These are phyloP conservation scores for Protonibea diacanthus DNA, from an alignment of 2,797 vertebrate species.

Conservation along the genomic window DNA sequence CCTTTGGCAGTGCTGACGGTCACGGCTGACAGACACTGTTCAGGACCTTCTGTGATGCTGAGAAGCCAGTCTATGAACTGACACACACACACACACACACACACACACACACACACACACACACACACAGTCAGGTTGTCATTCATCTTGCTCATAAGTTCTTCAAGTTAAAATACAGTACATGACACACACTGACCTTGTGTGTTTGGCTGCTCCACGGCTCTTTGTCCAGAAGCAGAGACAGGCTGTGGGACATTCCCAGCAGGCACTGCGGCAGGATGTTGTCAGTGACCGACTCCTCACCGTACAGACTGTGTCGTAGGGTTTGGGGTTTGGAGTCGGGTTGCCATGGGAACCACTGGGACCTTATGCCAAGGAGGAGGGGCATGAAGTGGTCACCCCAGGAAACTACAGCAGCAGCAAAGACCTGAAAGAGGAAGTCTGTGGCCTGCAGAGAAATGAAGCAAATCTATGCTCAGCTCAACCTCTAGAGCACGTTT, in stretches of 20 bases:
- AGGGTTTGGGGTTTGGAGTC: constrained; percentile 34
- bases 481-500: too few species aligned
- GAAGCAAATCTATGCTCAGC: background rate
- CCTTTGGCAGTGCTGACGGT: constrained; percentile 75
- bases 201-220: constrained; percentile 92
- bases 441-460: constrained; percentile 83
- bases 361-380: constrained; percentile 88
- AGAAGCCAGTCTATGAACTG: constrained; percentile 97
- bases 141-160: too few species aligned
- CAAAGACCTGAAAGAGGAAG: constrained; percentile 92
- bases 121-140: background rate
- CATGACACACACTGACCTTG: constrained; percentile 85
- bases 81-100: constrained; percentile 42
- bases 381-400: constrained; percentile 90
- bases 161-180: background rate
- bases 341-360: constrained; percentile 88
- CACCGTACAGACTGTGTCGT: constrained; percentile 79
- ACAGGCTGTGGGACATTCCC: constrained; percentile 88
- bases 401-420: constrained; percentile 90
- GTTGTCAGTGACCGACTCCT: constrained; percentile 68
- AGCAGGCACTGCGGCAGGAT: constrained; percentile 84
- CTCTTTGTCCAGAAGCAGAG: constrained; percentile 90
- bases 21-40: constrained; percentile 82
- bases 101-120: constrained; percentile 42
- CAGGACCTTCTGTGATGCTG: constrained; percentile 88